Evolutionary conservation across 2,888 invertebrate genomes (phyloP).

Genomic region (Metallyticus violacea): DNA sequence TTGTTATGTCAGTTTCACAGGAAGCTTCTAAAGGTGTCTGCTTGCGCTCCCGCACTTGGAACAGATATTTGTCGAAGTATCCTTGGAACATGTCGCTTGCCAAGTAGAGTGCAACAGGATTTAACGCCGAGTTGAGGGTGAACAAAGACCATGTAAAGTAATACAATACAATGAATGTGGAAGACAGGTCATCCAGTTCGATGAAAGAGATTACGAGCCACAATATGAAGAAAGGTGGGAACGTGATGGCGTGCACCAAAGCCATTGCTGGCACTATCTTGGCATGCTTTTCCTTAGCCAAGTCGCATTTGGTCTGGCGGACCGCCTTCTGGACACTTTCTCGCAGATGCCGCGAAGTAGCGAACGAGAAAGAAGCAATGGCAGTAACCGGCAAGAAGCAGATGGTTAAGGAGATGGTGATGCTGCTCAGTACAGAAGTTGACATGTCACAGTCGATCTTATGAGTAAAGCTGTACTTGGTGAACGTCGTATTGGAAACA

Average conservation of each 20-base stretch:
- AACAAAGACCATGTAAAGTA: not conserved
- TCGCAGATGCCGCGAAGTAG: not conserved
- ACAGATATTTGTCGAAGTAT: not conserved
- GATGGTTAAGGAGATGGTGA: no score
- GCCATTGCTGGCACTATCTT: not conserved
- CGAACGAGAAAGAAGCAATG: not conserved
- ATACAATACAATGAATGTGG: not conserved
- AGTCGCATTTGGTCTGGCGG: not conserved
- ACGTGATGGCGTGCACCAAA: not conserved
- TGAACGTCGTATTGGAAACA: not conserved
- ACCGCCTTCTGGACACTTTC: not conserved
- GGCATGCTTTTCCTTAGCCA: not conserved
- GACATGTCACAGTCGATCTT: not conserved
- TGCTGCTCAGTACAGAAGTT: not conserved
- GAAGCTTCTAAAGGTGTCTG: no score
- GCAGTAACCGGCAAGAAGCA: not conserved
- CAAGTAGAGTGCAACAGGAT: not conserved
- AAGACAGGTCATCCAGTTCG: not conserved
- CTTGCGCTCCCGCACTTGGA: no score
- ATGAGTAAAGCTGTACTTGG: not conserved
- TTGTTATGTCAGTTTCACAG: no score
- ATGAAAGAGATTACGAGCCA: not conserved
- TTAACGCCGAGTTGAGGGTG: not conserved
- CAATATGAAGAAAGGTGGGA: not conserved
- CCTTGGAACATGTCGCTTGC: not conserved